Conservation (phyloP, 2,113 vertebrate species). For the Marmota flaviventris region DNA sequence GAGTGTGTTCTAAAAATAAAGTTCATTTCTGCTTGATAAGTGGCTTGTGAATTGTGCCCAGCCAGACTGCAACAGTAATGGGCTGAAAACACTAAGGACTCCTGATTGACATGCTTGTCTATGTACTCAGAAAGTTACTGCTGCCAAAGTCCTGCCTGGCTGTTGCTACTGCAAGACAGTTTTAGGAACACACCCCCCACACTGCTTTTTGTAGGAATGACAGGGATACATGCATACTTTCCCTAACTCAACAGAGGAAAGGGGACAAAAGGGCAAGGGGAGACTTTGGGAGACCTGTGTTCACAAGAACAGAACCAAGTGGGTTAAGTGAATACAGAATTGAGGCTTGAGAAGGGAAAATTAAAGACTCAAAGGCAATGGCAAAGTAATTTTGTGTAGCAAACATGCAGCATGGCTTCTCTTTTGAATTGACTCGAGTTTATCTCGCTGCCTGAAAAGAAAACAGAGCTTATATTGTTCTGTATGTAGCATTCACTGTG, state of each 20-base stretch:
- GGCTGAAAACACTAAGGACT: not conserved
- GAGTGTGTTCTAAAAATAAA: no score
- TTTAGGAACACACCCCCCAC: not conserved
- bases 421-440: not conserved
- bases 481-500: not conserved
- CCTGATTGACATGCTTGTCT: not conserved
- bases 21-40: no score
- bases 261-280: not conserved
- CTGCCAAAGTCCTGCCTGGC: not conserved
- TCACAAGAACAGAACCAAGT: not conserved
- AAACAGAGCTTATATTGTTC: not conserved
- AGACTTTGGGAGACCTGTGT: not conserved
- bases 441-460: conserved; percentile 32
- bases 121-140: not conserved
- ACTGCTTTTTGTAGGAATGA: not conserved
- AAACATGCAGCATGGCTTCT: not conserved
- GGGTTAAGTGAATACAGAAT: not conserved
- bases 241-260: not conserved
- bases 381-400: not conserved
- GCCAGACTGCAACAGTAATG: not conserved
- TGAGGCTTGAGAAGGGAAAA: not conserved
- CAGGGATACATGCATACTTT: not conserved
- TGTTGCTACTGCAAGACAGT: not conserved
- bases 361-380: not conserved
- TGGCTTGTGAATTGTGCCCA: no score